These are phyloP conservation scores for Chiloscyllium plagiosum DNA, from an alignment of 2,113 vertebrate species.

Conservation along the genomic window DNA sequence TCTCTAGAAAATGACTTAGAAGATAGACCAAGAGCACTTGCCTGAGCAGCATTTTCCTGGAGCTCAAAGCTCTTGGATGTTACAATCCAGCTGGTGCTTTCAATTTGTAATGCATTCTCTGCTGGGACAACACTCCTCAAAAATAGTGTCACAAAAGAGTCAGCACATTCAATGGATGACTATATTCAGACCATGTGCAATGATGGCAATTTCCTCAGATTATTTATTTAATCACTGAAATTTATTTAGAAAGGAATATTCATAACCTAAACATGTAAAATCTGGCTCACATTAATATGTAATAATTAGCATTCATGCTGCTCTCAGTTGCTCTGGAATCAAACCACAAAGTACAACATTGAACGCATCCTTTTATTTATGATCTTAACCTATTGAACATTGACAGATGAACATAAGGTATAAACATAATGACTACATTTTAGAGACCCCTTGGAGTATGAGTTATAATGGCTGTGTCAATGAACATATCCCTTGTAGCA, in stretches of 20 bases:
- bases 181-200: neutral
- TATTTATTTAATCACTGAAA: neutral
- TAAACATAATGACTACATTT: neutral
- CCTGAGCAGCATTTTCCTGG: neutral
- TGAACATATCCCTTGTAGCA: neutral
- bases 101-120: neutral
- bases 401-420: neutral
- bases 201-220: neutral
- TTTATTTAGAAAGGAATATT: conserved; percentile 8
- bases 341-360: neutral
- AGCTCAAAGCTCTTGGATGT: neutral
- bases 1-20: neutral
- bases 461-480: neutral
- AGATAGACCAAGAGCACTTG: neutral
- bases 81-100: neutral
- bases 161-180: neutral
- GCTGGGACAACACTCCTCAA: neutral
- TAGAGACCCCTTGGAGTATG: neutral
- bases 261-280: neutral
- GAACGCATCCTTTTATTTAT: neutral
- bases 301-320: neutral
- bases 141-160: neutral
- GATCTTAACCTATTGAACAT: neutral
- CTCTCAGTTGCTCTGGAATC: neutral
- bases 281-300: neutral